Base-by-base conservation (phyloP, 2,113 vertebrate species). In the Nyctereutes procyonoides region DNA sequence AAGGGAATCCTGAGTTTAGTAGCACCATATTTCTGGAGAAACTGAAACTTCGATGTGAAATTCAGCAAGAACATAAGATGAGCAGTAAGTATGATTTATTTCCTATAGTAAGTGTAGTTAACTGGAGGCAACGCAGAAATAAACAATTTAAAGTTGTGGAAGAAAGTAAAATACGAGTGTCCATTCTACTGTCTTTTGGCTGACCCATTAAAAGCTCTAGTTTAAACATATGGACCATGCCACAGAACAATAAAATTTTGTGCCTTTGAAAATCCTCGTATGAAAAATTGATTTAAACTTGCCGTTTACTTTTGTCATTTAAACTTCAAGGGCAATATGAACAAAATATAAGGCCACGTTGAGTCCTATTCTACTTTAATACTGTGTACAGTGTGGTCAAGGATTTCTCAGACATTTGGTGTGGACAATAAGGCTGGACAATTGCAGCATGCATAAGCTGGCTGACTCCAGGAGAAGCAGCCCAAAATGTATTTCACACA, bases 341-440 rank as follows among this genome's bases (percentile, higher is more conserved):
- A 88, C 77, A 93, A 97, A 95, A 88, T 58, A 77, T 22, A 63
- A 96, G 35, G 3, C 20, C 22, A 71, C 53, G 88, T 93, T 55
- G 62, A 95, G 35, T 56, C n/a, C 56, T 80, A 20, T 96, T 95
- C 24, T 90, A 55, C 67, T 93, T 62, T 88, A 92, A 90, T 56
- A 88, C 2, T 65, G 13, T 88, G 38, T n/a, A 20, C 38, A 15
- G 2, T 88, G 9, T 97, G 90, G 81, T 76, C 77, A 92, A 90
- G 95, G 94, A 22, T 97, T 98, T 97, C 95, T 97, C 94, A 94
- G 86, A 88, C 58, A 88, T 88, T 97, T 97, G 87, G 19, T 81
- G 92, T 88, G 60, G 88, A 96, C 96, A 92, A 93, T 73, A 94
- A 95, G 55, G 96, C 95, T 84, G 79, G 83, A 58, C 0, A 0